Percentiles rank a stretch among this genome's conserved stretches.
These are phyloP conservation scores for Odontomachus brunneus DNA, from an alignment of 1,140 invertebrate species.

Conservation along the genomic window DNA sequence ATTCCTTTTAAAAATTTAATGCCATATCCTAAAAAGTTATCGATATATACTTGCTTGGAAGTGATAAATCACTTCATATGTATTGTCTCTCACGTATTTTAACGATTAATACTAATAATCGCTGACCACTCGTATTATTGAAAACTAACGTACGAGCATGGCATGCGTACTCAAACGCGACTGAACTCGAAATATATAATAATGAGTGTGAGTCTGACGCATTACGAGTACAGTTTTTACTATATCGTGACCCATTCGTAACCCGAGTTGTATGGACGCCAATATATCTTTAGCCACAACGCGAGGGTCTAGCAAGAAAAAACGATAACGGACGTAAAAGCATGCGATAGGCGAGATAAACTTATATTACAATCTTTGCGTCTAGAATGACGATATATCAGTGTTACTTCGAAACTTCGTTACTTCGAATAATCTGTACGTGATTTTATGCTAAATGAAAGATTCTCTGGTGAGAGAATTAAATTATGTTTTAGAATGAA, in stretches of 20 bases:
- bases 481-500: no score
- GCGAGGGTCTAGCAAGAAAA: no score
- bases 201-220: neutral
- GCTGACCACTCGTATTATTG: neutral
- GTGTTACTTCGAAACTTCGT: no score
- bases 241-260: neutral
- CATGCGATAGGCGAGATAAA: no score
- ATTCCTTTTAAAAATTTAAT: neutral
- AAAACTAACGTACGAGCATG: neutral
- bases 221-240: neutral
- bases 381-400: no score
- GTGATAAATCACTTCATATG: neutral
- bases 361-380: no score
- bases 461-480: no score
- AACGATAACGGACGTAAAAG: no score
- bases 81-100: neutral
- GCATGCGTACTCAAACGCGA: neutral
- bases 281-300: no score
- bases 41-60: neutral
- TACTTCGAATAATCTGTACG: no score
- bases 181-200: neutral
- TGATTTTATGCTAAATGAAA: no score
- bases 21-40: neutral
- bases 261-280: neutral
- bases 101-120: neutral